Evolutionary conservation across 2,888 invertebrate genomes (phyloP).

Genomic region (Netelia melanura): DNA sequence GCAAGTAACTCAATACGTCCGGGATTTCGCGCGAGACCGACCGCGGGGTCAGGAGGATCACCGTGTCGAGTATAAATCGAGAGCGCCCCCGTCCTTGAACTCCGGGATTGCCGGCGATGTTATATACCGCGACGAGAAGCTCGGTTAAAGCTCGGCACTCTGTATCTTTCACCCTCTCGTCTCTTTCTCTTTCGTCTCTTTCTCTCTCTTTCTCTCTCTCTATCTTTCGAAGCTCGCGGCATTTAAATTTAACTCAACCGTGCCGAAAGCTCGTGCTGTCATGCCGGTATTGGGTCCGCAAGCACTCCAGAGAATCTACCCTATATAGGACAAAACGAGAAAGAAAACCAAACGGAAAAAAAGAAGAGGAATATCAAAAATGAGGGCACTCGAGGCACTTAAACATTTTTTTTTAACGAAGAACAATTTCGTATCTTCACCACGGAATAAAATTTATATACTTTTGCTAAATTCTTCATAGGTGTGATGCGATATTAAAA

Average conservation of each 20-base stretch:
- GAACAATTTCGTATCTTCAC: background rate
- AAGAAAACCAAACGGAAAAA: constrained; percentile 35
- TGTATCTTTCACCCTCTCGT: constrained; percentile 4
- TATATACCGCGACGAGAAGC: constrained; percentile 55
- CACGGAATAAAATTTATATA: background rate
- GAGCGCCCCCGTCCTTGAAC: constrained; percentile 77
- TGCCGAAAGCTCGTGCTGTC: constrained; percentile 73
- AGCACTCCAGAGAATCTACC: constrained; percentile 26
- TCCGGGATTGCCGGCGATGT: constrained; percentile 67
- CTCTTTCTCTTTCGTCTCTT: constrained; percentile 1
- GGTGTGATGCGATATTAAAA: no score
- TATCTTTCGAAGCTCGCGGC: constrained; percentile 62
- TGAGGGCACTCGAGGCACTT: constrained; percentile 49
- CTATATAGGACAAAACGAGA: constrained; percentile 46
- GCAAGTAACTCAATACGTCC: constrained; percentile 65
- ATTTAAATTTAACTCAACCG: constrained; percentile 75
- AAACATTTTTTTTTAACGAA: constrained; percentile 56
- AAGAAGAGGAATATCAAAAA: constrained; percentile 24
- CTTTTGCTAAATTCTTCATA: background rate
- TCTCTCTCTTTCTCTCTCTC: constrained; percentile 14
- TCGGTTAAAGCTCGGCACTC: constrained; percentile 63
- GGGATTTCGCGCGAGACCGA: constrained; percentile 57
- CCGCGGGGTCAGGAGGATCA: constrained; percentile 72
- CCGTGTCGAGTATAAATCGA: constrained; percentile 72
- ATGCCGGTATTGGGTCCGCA: constrained; percentile 48